Evolutionary conservation across 2,888 invertebrate genomes (phyloP).

Genomic region (Cetonia aurata): DNA sequence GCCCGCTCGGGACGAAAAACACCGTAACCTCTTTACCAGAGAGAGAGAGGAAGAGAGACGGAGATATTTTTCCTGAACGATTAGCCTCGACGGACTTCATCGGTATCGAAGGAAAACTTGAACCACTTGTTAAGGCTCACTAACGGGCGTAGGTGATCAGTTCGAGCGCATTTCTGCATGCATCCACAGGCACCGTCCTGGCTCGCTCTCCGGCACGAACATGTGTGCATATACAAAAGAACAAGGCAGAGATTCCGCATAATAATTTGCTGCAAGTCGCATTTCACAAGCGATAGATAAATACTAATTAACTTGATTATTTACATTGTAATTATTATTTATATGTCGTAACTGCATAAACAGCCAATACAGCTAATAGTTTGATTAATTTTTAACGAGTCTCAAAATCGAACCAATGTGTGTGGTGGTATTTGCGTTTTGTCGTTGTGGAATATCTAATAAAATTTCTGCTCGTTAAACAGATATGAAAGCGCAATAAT

Average conservation of each 20-base stretch:
- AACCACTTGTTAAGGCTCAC: slow-evolving; percentile 47
- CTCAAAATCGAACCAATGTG: no score
- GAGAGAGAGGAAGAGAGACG: slow-evolving; percentile 15
- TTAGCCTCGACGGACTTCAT: slow-evolving; percentile 19
- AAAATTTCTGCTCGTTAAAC: no score
- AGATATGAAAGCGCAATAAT: no score
- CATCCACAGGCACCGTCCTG: slow-evolving; percentile 10
- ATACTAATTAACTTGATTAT: slow-evolving; percentile 40
- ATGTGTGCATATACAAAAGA: slow-evolving; percentile 24
- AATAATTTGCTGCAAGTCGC: slow-evolving; percentile 43
- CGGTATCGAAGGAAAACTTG: slow-evolving; percentile 27
- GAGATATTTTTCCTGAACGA: slow-evolving; percentile 23
- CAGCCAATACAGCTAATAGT: slow-evolving; percentile 9
- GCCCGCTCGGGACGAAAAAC: slow-evolving; percentile 43
- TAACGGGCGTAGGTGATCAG: slow-evolving; percentile 34
- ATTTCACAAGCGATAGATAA: slow-evolving; percentile 35
- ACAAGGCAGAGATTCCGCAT: slow-evolving; percentile 28
- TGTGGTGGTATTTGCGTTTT: no score
- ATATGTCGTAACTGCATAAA: slow-evolving; percentile 26
- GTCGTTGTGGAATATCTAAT: no score
- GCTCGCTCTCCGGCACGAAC: not conserved
- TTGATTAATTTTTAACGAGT: slow-evolving; percentile 21
- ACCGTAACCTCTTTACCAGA: slow-evolving; percentile 47
- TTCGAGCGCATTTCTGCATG: slow-evolving; percentile 17
- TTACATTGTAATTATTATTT: slow-evolving; percentile 41